Base-by-base conservation (phyloP, 1,140 invertebrate genomes). In the Sipha flava region DNA sequence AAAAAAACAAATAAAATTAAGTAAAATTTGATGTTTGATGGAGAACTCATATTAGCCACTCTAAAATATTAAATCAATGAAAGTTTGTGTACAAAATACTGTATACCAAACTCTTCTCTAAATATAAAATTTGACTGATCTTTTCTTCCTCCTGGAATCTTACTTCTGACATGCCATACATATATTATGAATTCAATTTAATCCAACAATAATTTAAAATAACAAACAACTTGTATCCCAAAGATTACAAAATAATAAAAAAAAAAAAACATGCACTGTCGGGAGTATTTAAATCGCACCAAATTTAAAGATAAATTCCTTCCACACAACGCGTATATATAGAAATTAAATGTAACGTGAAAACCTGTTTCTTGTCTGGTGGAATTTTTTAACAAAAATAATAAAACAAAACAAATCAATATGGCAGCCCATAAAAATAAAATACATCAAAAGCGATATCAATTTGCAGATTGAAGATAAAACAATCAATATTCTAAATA, bases 401-500 rank as follows among this genome's bases (percentile, higher is more conserved):
- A 54, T 3, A n/a, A 73, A 73, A 73, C 47, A 73, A 75, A 75
- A 57, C 73, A 77, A 77, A 77, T 57, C 52, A 77, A 54, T 59
- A 3, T 59, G 73, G 21, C 73, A 59, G 73, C 52, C 7, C n/a
- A 77, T 77, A 18, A 77, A 54, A 77, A 77, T 59, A 29, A 59
- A 77, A 77, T 59, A 77, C n/a, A 40, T 57, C 52, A 77, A 77
- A 73, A 77, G 73, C 73, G 73, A 77, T 77, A 77, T 77, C 23
- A 77, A 77, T 59, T n/a, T n/a, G n/a, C 52, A 43, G 52, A 37
- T 57, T 23, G 52, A 37, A 59, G 34, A 59, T 40, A 40, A 57
- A 49, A 31, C n/a, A 54, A 43, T 54, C 37, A 77, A 43, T 52
- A 73, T 54, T 54, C 73, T 77, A 77, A 59, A 59, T 59, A 77